Base-by-base conservation (phyloP, 2,797 vertebrate species). In the Phyllotis vaccarum region DNA sequence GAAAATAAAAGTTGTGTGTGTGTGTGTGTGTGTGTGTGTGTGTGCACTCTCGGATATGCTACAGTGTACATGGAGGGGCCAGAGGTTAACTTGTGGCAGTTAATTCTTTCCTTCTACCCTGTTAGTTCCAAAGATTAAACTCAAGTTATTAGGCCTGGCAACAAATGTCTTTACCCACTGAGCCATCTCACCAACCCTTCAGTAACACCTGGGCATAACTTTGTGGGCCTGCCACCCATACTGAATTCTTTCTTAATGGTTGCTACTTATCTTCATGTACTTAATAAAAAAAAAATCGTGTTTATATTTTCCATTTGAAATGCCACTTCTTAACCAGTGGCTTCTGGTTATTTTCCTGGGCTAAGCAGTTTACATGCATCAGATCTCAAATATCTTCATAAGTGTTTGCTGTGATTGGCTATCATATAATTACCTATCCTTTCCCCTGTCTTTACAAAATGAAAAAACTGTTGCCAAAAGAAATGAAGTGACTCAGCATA, bases 321-420 rank as follows among this genome's bases (percentile, higher is more conserved):
- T 90, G 19, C 1, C n/a, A 82, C 90, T 92, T 94, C n/a, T 37
- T 90, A 92, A 89, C 66, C 40, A 89, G 43, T n/a, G n/a, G 58
- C 34, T 58, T 86, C n/a, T 8, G 29, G n/a, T 9, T 34, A 70
- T 90, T 95, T 92, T 90, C 52, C 58, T 86, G 34, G 58, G 19
- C 37, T 72, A 68, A 89, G 31, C 10, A 87, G 70, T 95, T 93
- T 83, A 54, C 19, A 81, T 75, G 3, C 66, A 81, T 37, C 12
- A 29, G 40, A 60, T 81, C 7, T 91, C 81, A 90, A 82, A 80
- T 80, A 91, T 78, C 70, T 43, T 90, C 17, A 17, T 60, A 92
- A 92, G 16, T 34, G 27, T 86, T 79, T 81, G 14, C 54, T 89
- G 14, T 91, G 52, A 62, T 62, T 68, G 60, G 43, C 56, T 92